Evolutionary conservation across 2,888 invertebrate species (phyloP).

Genomic region (Spisula subtruncata): DNA sequence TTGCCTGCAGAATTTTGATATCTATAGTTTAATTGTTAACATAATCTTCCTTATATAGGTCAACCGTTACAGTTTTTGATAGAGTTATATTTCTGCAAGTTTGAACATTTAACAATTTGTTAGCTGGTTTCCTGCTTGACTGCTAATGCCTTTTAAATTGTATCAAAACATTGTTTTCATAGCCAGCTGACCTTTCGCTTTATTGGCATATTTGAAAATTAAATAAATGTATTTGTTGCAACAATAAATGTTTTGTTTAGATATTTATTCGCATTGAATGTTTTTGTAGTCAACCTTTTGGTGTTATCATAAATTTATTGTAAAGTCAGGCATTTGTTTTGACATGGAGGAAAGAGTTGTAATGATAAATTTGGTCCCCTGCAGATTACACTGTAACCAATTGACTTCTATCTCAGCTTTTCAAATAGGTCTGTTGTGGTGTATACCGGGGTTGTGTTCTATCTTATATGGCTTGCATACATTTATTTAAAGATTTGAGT

Average conservation of each 20-base stretch:
- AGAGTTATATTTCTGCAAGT: too few species aligned
- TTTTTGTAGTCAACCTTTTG: not conserved
- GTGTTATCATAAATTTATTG: not conserved
- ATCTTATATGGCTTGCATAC: not conserved
- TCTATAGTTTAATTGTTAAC: too few species aligned
- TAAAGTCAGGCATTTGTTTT: constrained; percentile 14
- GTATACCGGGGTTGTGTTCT: not conserved
- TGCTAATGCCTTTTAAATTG: not conserved
- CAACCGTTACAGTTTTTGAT: too few species aligned
- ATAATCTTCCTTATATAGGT: too few species aligned
- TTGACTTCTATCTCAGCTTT: not conserved
- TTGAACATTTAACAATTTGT: too few species aligned
- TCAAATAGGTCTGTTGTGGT: not conserved
- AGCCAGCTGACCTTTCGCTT: not conserved
- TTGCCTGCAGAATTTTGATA: too few species aligned
- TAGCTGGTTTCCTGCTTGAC: too few species aligned
- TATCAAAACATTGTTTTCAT: constrained; percentile 4
- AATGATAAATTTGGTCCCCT: not conserved
- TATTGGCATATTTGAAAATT: constrained; percentile 12
- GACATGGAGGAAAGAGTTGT: not conserved
- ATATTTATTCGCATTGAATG: not conserved
- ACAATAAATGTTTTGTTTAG: not conserved
- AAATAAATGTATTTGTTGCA: not conserved
- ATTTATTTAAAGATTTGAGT: not conserved
- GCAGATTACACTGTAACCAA: not conserved